Base-by-base conservation (phyloP, 2,113 vertebrate genomes). In the Sphyrna mokarran region DNA sequence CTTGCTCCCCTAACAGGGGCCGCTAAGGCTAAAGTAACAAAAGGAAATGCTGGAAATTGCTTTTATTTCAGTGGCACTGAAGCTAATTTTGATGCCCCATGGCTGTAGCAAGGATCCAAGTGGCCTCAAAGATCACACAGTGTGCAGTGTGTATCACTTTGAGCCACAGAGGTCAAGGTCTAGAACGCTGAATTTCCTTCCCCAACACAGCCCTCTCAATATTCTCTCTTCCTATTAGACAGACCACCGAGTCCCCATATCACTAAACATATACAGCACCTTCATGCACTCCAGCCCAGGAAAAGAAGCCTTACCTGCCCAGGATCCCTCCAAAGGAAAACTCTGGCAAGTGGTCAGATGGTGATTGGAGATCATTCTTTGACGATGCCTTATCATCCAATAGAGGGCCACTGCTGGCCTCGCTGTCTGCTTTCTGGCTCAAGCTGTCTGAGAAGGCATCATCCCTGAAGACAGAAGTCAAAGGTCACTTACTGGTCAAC, bases 381-480 rank as follows among this genome's bases (percentile, higher is more conserved):
- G 98, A 99, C 22, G 99, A 99, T 95, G 98, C 97, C 97, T 99
- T 99, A 86, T 99, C 99, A 0, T 99, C 99, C 96, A 99, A 97
- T 96, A 99, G 96, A 0, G 99, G 99, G 1, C 99, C 99, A 0
- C 99, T 99, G 98, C 99, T 99, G 0, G 99, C 99, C 97, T 99
- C 99, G 0, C 99, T 99, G 96, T 99, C 99, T 0, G 99, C 99
- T 97, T 99, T 99, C 97, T 99, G 99, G 96, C 99, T 99, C 96
- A 99, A 98, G 97, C 98, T 99, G 97, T 99, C 99, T 0, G 99
- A 99, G 97, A 99, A 99, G 0, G 99, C 99, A 58, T 99, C 99
- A 0, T 99, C 99, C 98, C 99, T 99, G 76, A 85, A 95, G 89
- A 96, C 0, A 95, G 95, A 97, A 70, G 61, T 96, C 72, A 96